Evolutionary conservation across 1,140 invertebrate species (phyloP), one percentile per base, ranked within the genome.

Genomic region (Sarcophaga bullata): DNA sequence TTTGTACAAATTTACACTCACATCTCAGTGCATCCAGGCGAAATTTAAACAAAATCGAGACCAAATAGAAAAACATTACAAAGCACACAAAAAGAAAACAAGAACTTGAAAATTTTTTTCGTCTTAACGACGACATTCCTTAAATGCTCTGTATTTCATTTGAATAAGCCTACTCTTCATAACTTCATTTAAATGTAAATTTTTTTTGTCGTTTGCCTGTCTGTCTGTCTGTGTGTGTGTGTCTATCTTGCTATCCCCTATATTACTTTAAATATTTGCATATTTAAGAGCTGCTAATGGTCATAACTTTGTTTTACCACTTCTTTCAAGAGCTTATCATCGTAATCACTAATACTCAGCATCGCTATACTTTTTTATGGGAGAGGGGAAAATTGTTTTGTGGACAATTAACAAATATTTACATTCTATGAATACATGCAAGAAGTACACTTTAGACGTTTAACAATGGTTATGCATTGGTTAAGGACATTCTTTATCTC

Each of bases 401-500:
- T 68, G 62, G 62, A 17, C 62, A 68, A 68, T 68, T 68, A 19
- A 19, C 62, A 68, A 68, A 68, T 68, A 68, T 68, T 68, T 68
- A 19, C 17, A 68, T 68, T 58, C 25, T 37, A 37, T 37, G 25
- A 37, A 37, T 4, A 4, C 25, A 37, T 37, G 25, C 25, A 37
- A 37, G 25, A 37, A 4, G 25, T 37, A 37, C 25, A 37, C 25
- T 37, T 37, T 37, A 37, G 25, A 1, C 25, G 4, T 37, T 37
- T 37, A 37, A 37, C 25, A 37, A 37, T 37, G 25, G 25, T 37
- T 37, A 37, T 37, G 25, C 25, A 37, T 37, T 37, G 25, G 25
- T 37, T 37, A 37, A 37, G 25, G 25, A 37, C 25, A 37, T 37
- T 37, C 25, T n/a, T n/a, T n/a, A n/a, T n/a, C n/a, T n/a, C n/a